Base-by-base conservation (phyloP, 1,140 invertebrate species). In the Ceratosolen solmsi region DNA sequence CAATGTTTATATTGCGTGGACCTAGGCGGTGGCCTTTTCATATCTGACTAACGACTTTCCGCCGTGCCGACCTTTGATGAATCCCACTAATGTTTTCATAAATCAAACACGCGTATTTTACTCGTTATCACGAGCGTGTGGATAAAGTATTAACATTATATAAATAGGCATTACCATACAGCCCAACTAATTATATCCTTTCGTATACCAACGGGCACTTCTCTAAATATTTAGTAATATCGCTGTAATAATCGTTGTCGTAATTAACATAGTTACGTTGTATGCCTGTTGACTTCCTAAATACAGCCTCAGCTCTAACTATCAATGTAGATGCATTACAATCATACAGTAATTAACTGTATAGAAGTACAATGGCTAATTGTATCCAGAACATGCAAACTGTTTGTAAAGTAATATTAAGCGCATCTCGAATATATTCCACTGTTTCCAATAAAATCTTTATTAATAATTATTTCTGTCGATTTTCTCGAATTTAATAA, bases 241-340 rank as follows among this genome's bases (percentile, higher is more conserved):
- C 2, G n/a, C 36, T 38, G n/a, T 54, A 70, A 56, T 65, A 25
- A 51, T 79, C 65, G 2, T 49, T 36, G 15, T 25, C 20, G 63
- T 33, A 68, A 68, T 72, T 46, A 71, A 41, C 68, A 46, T 41
- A 27, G 22, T 22, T 54, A 49, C 11, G 7, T 41, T 25, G n/a
- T 46, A 49, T 30, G n/a, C 30, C 27, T 36, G 41, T 63, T 73
- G 54, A 80, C 54, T 73, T 63, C 38, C 56, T 73, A 80, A 80
- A 73, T 80, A 27, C 58, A 49, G 27, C 1, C 20, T 7, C 20
- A 41, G 25, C 3, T 30, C 8, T 11, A 25, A 5, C 4, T 74
- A 25, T 54, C 72, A 33, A 74, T 74, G 9, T 20, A 27, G 2
- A 74, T 74, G 46, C 72, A 74, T 74, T 73, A 54, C 46, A 74